Percentiles rank a stretch among this genome's conserved stretches.
These are phyloP conservation scores for Acronicta aceris DNA, from an alignment of 2,888 invertebrate species.

Conservation along the genomic window DNA sequence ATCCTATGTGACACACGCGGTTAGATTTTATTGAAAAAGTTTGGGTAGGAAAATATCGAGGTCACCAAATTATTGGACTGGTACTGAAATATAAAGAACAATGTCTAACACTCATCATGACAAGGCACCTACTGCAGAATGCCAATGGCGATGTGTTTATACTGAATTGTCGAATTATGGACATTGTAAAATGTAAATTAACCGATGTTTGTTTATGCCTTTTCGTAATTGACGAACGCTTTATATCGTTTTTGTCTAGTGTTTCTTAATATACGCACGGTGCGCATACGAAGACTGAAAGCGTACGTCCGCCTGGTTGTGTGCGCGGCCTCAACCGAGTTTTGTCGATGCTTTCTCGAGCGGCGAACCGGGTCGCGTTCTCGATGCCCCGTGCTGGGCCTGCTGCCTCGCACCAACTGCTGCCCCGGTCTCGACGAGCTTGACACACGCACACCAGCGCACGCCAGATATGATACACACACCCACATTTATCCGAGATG, in stretches of 20 bases:
- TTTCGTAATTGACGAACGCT: slow-evolving; percentile 62
- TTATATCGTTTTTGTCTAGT: slow-evolving; percentile 65
- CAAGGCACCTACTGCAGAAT: background rate
- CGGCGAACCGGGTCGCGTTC: slow-evolving; percentile 88
- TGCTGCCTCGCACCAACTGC: slow-evolving; percentile 62
- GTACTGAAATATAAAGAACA: slow-evolving; percentile 4
- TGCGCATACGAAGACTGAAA: slow-evolving; percentile 80
- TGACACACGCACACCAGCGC: slow-evolving; percentile 66
- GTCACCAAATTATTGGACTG: slow-evolving; percentile 31
- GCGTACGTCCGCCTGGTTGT: slow-evolving; percentile 81
- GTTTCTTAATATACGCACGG: slow-evolving; percentile 69
- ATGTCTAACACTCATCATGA: background rate
- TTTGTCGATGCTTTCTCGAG: slow-evolving; percentile 89
- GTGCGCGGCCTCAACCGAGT: slow-evolving; percentile 88
- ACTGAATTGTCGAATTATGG: slow-evolving; percentile 4
- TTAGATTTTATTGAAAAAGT: slow-evolving; percentile 18
- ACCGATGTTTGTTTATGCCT: slow-evolving; percentile 35
- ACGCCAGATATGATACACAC: slow-evolving; percentile 58
- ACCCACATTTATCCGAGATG: slow-evolving; percentile 67
- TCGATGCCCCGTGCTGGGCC: slow-evolving; percentile 80
- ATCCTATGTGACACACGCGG: slow-evolving; percentile 60
- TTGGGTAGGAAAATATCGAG: slow-evolving; percentile 42
- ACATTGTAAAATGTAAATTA: slow-evolving; percentile 5
- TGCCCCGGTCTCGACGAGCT: slow-evolving; percentile 60
- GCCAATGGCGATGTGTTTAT: background rate